Conservation (phyloP, 2,797 vertebrate genomes). For the Molothrus ater region DNA sequence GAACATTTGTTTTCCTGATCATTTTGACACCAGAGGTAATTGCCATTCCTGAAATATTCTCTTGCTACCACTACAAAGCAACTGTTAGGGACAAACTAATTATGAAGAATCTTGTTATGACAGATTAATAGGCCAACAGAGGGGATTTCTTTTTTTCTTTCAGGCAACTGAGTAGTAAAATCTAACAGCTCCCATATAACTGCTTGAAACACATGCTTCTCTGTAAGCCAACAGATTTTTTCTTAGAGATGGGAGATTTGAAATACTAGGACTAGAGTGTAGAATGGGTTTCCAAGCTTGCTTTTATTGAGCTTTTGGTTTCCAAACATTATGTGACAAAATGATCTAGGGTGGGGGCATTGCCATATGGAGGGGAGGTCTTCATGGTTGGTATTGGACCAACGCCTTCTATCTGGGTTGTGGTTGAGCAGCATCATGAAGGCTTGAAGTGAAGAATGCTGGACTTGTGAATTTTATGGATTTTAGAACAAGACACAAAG, state of each 20-base stretch:
- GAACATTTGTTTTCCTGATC: slow-evolving; percentile 69
- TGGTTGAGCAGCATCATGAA: background rate
- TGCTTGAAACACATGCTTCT: slow-evolving; percentile 13
- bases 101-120: slow-evolving; percentile 72
- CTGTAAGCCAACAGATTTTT: background rate
- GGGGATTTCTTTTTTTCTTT: slow-evolving; percentile 59
- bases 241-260: background rate
- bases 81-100: slow-evolving; percentile 78
- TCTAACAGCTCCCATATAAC: background rate
- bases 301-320: background rate
- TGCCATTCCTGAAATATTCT: slow-evolving; percentile 75
- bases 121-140: slow-evolving; percentile 73
- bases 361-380: background rate
- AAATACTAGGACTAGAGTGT: background rate
- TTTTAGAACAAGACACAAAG: background rate
- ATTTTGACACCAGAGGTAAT: slow-evolving; percentile 72
- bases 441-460: background rate
- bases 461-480: background rate
- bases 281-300: background rate
- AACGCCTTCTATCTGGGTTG: background rate
- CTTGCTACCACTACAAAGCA: slow-evolving; percentile 56
- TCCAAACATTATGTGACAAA: background rate
- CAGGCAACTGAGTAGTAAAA: slow-evolving; percentile 46
- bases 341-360: background rate
- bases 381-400: background rate